Evolutionary conservation across 2,797 vertebrate species (phyloP).

Genomic region (Coreius guichenoti): DNA sequence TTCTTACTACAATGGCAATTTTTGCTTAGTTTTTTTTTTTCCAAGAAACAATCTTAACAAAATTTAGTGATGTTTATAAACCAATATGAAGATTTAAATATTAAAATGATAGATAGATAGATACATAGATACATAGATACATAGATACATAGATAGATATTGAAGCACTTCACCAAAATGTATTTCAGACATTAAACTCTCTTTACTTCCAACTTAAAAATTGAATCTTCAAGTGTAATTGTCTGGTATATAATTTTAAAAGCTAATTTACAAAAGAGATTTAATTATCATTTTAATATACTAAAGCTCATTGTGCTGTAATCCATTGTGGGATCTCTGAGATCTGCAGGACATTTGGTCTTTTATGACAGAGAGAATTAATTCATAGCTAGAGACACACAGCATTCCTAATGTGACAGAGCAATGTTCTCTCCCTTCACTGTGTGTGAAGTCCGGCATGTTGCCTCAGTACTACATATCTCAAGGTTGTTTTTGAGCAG

Average conservation of each 20-base stretch:
- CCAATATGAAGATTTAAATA: not conserved
- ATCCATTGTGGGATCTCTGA: not conserved
- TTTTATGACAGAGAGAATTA: constrained; percentile 21
- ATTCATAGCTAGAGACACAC: constrained; percentile 32
- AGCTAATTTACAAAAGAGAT: not conserved
- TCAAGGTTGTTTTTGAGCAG: constrained; percentile 19
- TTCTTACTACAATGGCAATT: not conserved
- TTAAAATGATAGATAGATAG: too few species aligned
- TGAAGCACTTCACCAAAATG: too few species aligned
- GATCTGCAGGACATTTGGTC: constrained; percentile 28
- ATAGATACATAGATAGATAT: too few species aligned
- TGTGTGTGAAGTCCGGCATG: constrained; percentile 25
- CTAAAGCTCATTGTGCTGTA: not conserved
- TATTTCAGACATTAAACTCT: not conserved
- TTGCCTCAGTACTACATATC: constrained; percentile 17
- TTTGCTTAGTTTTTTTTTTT: not conserved
- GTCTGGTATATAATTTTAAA: too few species aligned
- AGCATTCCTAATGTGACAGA: constrained; percentile 27
- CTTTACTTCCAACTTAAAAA: not conserved
- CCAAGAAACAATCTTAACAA: too few species aligned
- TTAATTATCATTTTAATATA: not conserved
- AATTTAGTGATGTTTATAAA: not conserved
- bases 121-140: too few species aligned
- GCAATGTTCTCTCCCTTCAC: not conserved
- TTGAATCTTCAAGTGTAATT: too few species aligned